phyloP scores from a whole-genome alignment of 2,113 vertebrate species.

The Speoplatyrhinus poulsoni region DNA sequence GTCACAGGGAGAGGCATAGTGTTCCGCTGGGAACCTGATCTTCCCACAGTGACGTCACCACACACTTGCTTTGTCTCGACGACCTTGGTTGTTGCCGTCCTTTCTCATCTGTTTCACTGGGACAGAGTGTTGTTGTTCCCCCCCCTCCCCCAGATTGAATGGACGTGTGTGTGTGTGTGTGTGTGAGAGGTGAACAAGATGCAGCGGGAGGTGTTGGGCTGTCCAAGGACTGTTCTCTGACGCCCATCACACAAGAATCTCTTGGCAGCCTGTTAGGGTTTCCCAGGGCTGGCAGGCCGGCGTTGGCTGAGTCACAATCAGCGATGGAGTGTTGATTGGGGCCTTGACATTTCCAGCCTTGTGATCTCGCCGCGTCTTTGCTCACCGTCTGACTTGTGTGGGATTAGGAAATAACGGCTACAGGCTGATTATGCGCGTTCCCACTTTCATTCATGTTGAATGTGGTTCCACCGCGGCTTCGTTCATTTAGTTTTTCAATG shows the following conservation, averaged over 20 bases:
- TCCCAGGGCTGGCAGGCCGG: constrained; percentile 39
- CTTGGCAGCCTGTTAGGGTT: constrained; percentile 55
- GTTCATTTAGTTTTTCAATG: neutral
- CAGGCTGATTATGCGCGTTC: constrained; percentile 19
- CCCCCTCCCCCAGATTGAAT: neutral
- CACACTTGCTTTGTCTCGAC: neutral
- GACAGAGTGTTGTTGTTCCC: neutral
- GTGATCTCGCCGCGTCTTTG: constrained; percentile 20
- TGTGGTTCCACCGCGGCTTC: neutral
- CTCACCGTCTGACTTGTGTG: constrained; percentile 13
- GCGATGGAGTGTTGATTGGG: constrained; percentile 19
- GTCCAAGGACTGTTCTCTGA: constrained; percentile 30
- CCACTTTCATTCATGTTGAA: constrained; percentile 15
- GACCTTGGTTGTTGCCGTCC: constrained; percentile 9
- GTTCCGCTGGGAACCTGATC: constrained; percentile 16
- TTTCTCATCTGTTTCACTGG: neutral
- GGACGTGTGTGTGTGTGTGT: no score
- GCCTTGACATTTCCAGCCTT: constrained; percentile 20
- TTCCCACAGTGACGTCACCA: constrained; percentile 2
- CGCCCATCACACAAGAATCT: constrained; percentile 51
- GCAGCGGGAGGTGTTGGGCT: constrained; percentile 15
- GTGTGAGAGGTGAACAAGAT: constrained; percentile 51
- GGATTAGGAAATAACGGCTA: constrained; percentile 41
- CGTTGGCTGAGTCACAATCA: constrained; percentile 65
- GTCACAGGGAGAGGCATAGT: constrained; percentile 35